Evolutionary conservation across 2,113 vertebrate species (phyloP).

Genomic region (Neotoma lepida): DNA sequence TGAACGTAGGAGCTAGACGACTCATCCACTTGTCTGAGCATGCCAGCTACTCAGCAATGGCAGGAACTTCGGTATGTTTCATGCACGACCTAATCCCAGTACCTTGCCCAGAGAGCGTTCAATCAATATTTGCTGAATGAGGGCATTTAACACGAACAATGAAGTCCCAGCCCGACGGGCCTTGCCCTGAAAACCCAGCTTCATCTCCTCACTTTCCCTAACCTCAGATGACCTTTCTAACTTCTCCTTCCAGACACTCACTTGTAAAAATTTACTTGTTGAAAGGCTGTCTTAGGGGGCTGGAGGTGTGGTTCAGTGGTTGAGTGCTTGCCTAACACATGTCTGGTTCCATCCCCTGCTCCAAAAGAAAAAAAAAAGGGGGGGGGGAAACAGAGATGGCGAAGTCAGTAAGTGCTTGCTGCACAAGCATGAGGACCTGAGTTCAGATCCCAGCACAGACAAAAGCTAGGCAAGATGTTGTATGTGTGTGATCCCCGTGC

Average conservation of each 20-base stretch:
- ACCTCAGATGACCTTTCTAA: background rate
- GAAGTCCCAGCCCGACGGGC: background rate
- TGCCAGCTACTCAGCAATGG: background rate
- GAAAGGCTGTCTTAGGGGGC: background rate
- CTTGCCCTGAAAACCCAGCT: background rate
- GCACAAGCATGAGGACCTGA: background rate
- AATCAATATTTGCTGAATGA: background rate
- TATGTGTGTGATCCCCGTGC: background rate
- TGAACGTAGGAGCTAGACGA: background rate
- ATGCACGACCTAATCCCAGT: background rate
- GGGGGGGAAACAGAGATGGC: background rate
- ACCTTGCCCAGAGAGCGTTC: background rate
- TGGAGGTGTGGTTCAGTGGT: background rate
- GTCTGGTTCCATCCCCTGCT: background rate
- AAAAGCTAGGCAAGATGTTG: background rate
- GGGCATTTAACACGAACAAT: background rate
- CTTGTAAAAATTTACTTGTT: background rate
- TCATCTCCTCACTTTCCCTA: background rate
- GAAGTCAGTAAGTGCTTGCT: too few species aligned
- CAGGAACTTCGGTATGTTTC: background rate
- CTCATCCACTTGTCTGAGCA: background rate
- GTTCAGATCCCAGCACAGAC: background rate
- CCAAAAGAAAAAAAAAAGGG: background rate
- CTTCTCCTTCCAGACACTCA: background rate
- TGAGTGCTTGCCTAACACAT: background rate